A percentile compares a stretch with the other conserved stretches of the same genome.
These are phyloP conservation scores for Lingula anatina DNA, from an alignment of 2,888 invertebrate genomes.

Conservation along the genomic window DNA sequence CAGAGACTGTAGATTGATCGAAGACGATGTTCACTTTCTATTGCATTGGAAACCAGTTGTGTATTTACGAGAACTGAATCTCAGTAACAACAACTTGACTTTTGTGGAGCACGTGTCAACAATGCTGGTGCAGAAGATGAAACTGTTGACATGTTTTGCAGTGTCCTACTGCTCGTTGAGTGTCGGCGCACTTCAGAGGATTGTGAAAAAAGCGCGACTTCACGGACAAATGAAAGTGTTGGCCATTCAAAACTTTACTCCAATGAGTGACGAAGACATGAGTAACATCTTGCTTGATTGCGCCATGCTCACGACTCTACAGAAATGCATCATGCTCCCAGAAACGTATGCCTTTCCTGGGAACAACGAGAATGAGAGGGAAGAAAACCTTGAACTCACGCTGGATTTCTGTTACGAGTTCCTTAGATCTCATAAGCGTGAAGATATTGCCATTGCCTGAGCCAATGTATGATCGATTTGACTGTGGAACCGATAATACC, in stretches of 20 bases:
- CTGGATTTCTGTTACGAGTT: conserved; percentile 13
- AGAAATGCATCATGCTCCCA: conserved; percentile 31
- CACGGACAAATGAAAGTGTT: conserved; percentile 25
- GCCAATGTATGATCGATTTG: neutral
- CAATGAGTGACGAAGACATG: conserved; percentile 22
- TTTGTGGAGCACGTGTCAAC: conserved; percentile 13
- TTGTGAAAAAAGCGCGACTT: conserved; percentile 21
- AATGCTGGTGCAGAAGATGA: conserved; percentile 15
- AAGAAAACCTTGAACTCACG: neutral
- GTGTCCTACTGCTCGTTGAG: conserved; percentile 27
- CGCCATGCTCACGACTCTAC: conserved; percentile 22
- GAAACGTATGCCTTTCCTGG: conserved; percentile 41
- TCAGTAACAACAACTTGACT: conserved; percentile 34
- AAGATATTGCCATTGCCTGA: conserved; percentile 23
- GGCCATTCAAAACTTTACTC: conserved; percentile 33
- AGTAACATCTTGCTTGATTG: conserved; percentile 21
- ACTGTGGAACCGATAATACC: too few species aligned
- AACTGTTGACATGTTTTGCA: conserved; percentile 24
- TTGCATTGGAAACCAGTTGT: conserved; percentile 22
- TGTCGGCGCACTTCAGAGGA: conserved; percentile 17
- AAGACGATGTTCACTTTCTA: conserved; percentile 23
- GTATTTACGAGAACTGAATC: conserved; percentile 27
- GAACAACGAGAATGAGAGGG: conserved; percentile 13
- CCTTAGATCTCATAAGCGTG: conserved; percentile 14
- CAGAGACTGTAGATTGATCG: conserved; percentile 30